Evolutionary conservation across 2,888 invertebrate genomes (phyloP).

Genomic region (Aquatica leii): DNA sequence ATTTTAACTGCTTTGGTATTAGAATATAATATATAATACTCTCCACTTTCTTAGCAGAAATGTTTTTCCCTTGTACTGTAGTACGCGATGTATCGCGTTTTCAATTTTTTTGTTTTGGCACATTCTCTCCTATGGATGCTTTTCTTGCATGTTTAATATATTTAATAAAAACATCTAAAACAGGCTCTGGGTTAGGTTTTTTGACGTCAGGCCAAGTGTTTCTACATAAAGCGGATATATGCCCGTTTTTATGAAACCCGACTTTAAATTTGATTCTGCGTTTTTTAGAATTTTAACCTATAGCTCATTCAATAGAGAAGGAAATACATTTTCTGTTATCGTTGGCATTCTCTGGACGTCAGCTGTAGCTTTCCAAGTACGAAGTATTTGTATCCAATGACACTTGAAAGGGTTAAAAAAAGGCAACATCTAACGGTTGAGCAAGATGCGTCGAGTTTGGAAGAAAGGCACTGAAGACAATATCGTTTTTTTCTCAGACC

Average conservation of each 20-base stretch:
- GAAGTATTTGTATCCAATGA: conserved; percentile 23
- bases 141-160: too few species aligned
- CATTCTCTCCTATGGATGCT: too few species aligned
- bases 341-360: conserved; percentile 13
- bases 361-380: too few species aligned
- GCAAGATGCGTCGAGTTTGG: conserved; percentile 22
- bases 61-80: background rate
- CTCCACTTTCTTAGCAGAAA: background rate
- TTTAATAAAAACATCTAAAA: too few species aligned
- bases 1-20: too few species aligned
- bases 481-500: background rate
- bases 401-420: conserved; percentile 23
- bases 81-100: background rate
- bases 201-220: too few species aligned
- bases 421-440: conserved; percentile 25
- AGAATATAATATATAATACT: too few species aligned
- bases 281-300: background rate
- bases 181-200: too few species aligned
- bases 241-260: too few species aligned
- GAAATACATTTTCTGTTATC: conserved; percentile 24
- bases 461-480: conserved; percentile 20
- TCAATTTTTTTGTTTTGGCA: background rate
- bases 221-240: too few species aligned
- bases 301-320: conserved; percentile 1
- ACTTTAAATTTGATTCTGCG: background rate